These are phyloP conservation scores for Dromiciops gliroides DNA, from an alignment of 2,113 vertebrate genomes.

Conservation along the genomic window DNA sequence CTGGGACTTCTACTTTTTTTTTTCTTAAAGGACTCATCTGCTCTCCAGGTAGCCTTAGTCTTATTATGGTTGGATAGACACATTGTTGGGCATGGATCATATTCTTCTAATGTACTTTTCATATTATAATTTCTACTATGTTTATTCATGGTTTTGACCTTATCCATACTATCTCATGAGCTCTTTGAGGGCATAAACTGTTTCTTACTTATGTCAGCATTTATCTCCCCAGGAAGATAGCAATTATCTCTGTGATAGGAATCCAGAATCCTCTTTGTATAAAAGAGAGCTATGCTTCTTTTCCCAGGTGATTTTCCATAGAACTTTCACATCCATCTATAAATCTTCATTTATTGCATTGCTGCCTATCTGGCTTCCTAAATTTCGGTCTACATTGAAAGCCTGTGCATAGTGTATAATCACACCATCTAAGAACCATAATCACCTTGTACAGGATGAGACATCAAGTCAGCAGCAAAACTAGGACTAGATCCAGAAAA, in stretches of 20 bases:
- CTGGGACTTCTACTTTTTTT: not conserved
- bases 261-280: constrained; percentile 27
- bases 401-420: constrained; percentile 1
- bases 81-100: not conserved
- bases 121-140: not conserved
- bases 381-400: constrained; percentile 36
- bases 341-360: not conserved
- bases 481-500: not conserved
- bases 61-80: not conserved
- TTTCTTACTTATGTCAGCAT: not conserved
- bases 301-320: constrained; percentile 2
- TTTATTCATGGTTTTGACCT: not conserved
- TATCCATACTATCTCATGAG: not conserved
- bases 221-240: not conserved
- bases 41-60: not conserved
- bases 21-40: not conserved
- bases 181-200: not conserved
- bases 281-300: not conserved
- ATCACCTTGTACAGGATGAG: constrained; percentile 13
- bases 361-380: constrained; percentile 31
- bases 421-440: constrained; percentile 14
- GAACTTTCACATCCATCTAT: not conserved
- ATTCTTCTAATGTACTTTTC: not conserved
- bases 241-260: no score
- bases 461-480: constrained; percentile 17